Evolutionary conservation across 2,113 vertebrate species (phyloP), one percentile per base, ranked within the genome.

Genomic region (Peromyscus polionotus): DNA sequence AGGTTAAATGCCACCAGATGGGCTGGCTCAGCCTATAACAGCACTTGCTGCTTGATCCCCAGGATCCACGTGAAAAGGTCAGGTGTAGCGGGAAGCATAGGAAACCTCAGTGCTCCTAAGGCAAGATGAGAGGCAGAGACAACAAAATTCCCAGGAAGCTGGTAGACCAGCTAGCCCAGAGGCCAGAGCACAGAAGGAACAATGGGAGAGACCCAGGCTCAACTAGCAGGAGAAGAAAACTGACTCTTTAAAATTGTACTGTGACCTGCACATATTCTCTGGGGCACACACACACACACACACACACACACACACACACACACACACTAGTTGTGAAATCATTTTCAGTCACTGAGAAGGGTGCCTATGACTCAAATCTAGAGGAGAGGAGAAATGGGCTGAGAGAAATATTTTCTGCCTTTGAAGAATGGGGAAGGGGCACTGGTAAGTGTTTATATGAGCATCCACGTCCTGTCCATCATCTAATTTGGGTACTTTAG

Each of bases 391-490:
- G n/a, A 77, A 45, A 83, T 2, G 26, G 9, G 70, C 1, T 42
- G 4, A 7, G 19, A 73, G 31, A 36, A 94, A 51, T 54, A 17
- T 22, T 19, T 17, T 22, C 10, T 57, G 5, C 90, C 26, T 75
- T 33, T 88, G n/a, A 65, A 31, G 13, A 36, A 31, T 3, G 31
- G 65, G 81, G 24, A 79, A 85, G 51, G 11, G 14, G 3, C 7
- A 16, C 70, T 45, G 16, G 67, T 8, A 79, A 81, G 36, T 12
- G 9, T 80, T 28, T 91, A 42, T 13, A 17, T 3, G 7, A 42
- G 16, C 1, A 16, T 48, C 8, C 16, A 3, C 7, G 33, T 5
- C 7, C 36, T 86, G 8, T 5, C 36, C 9, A 1, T 61, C 26
- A n/a, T 61, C 45, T 83, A 36, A 59, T 75, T 33, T 24, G 12